Conservation (phyloP, 2,113 vertebrate genomes). For the Oreochromis spilurus region DNA sequence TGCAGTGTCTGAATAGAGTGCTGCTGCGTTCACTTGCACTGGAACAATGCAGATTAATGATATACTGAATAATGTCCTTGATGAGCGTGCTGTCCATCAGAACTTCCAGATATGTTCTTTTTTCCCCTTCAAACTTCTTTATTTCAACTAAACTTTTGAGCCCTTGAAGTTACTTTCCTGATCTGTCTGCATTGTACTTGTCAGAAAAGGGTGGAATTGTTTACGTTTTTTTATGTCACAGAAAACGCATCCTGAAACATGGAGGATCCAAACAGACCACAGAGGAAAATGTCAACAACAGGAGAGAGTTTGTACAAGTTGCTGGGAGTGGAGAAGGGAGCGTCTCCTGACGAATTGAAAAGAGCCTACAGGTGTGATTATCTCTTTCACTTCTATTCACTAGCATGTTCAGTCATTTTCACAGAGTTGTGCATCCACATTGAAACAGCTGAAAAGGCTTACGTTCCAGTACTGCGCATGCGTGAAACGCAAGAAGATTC, state of each 20-base stretch:
- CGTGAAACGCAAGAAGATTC: not conserved
- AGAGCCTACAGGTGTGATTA: conserved; percentile 81
- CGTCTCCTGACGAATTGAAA: conserved; percentile 82
- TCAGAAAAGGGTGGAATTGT: not conserved
- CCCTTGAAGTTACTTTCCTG: not conserved
- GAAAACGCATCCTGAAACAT: conserved; percentile 50
- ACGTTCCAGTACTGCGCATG: not conserved
- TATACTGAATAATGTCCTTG: not conserved
- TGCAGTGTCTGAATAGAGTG: not conserved
- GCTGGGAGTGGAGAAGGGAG: conserved; percentile 83
- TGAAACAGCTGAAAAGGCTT: rapidly evolving
- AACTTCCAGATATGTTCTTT: not conserved
- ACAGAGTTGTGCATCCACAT: not conserved
- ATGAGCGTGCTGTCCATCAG: not conserved
- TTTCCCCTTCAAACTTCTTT: rapidly evolving
- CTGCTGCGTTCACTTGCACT: not conserved
- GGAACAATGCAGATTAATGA: not conserved
- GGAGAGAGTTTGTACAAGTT: conserved; percentile 80
- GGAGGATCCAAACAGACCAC: conserved; percentile 66
- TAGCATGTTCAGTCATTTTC: not conserved
- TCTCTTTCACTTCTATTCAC: not conserved
- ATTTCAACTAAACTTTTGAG: not conserved
- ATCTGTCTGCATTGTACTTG: not conserved
- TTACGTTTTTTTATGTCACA: not conserved
- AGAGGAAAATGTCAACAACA: conserved; percentile 77